These are phyloP conservation scores for Notarius quadriscutis DNA, from an alignment of 2,113 vertebrate species.

Conservation along the genomic window DNA sequence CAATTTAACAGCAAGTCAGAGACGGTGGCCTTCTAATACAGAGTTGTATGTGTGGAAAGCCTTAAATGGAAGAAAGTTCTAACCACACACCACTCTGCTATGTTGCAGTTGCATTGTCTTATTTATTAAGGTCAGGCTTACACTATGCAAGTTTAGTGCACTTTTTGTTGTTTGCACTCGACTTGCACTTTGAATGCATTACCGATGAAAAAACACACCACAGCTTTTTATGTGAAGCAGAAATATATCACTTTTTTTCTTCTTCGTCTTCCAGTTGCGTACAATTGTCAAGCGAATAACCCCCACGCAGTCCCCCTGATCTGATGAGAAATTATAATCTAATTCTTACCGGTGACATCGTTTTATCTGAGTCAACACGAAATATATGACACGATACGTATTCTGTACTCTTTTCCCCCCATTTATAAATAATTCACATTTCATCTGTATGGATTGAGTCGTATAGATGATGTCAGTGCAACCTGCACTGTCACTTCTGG, in stretches of 20 bases:
- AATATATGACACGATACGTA: neutral
- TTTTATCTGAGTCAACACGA: neutral
- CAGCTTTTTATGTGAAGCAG: neutral
- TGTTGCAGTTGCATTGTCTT: conserved; percentile 36
- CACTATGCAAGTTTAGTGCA: conserved; percentile 29
- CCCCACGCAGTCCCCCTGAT: neutral
- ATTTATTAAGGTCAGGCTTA: conserved; percentile 36
- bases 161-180: conserved; percentile 28
- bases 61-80: conserved; percentile 63
- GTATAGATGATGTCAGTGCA: conserved; percentile 13
- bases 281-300: neutral
- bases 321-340: neutral
- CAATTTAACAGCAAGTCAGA: conserved; percentile 64
- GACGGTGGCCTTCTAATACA: conserved; percentile 54
- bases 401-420: neutral
- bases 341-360: neutral
- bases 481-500: conserved; percentile 8
- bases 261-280: neutral
- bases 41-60: conserved; percentile 58
- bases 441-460: neutral
- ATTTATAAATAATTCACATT: neutral
- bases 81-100: conserved; percentile 44
- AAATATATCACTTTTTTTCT: neutral
- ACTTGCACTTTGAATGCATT: conserved; percentile 10
- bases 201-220: too few relatives aligned